Conservation (phyloP, 1,140 invertebrate species). For the Diorhabda carinulata region DNA sequence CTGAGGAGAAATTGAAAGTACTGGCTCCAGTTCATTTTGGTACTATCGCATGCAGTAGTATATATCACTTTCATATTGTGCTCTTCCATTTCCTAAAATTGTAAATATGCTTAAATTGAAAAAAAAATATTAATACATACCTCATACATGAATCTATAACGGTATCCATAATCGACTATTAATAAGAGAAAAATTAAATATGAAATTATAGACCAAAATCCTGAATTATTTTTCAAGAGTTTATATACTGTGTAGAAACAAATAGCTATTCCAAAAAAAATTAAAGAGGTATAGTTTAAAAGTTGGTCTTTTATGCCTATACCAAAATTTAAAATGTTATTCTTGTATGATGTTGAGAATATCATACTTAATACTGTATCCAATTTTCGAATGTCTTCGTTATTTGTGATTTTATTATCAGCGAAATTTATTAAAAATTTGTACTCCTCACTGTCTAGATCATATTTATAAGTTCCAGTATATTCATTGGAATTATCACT, state of each 20-base stretch:
- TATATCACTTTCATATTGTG: slow-evolving; percentile 25
- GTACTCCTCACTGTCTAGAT: slow-evolving; percentile 17
- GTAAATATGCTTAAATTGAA: not conserved
- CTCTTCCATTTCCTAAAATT: slow-evolving; percentile 27
- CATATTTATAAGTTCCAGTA: slow-evolving; percentile 21
- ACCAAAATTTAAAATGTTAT: slow-evolving; percentile 16
- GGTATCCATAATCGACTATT: slow-evolving; percentile 24
- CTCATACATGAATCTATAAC: slow-evolving; percentile 24
- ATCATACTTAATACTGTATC: slow-evolving; percentile 25
- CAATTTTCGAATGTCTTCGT: slow-evolving; percentile 24
- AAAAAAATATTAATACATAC: slow-evolving; percentile 14
- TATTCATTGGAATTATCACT: slow-evolving; percentile 16
- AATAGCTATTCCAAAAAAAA: not conserved
- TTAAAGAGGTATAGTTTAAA: slow-evolving; percentile 3
- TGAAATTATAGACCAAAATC: slow-evolving; percentile 21
- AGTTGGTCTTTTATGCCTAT: slow-evolving; percentile 15
- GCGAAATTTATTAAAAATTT: slow-evolving; percentile 23
- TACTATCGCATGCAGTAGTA: slow-evolving; percentile 23
- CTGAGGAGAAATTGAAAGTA: slow-evolving; percentile 20
- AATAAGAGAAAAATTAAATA: slow-evolving; percentile 26
- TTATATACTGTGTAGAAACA: not conserved
- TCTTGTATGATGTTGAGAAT: slow-evolving; percentile 19
- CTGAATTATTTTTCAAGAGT: slow-evolving; percentile 23
- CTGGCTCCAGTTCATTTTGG: slow-evolving; percentile 25
- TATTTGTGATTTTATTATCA: slow-evolving; percentile 11